Evolutionary conservation across 2,113 vertebrate genomes (phyloP).

Genomic region (Haemorhous mexicanus): DNA sequence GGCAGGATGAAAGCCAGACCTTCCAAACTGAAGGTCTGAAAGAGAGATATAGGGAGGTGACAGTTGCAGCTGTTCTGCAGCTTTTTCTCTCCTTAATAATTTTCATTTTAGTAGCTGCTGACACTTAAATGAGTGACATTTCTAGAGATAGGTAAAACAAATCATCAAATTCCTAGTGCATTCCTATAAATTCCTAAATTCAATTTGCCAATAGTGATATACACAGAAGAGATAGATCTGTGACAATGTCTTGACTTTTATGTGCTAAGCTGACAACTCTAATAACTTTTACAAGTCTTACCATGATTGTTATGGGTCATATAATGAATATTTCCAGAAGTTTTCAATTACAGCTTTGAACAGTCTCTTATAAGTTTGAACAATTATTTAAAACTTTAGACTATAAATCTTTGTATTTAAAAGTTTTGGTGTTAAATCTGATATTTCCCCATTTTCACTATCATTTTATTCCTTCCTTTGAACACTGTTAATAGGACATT

Average conservation of each 20-base stretch:
- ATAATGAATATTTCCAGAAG: background rate
- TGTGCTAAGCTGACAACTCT: background rate
- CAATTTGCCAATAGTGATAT: background rate
- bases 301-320: background rate
- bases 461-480: background rate
- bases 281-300: background rate
- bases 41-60: background rate
- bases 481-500: background rate
- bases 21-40: background rate
- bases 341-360: background rate
- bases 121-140: background rate
- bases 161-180: background rate
- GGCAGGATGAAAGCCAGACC: conserved; percentile 16
- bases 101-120: background rate
- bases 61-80: background rate
- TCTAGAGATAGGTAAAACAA: background rate
- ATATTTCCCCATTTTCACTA: background rate
- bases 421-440: background rate
- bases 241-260: background rate
- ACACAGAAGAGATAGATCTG: background rate
- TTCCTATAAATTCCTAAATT: background rate
- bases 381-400: background rate
- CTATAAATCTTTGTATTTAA: background rate
- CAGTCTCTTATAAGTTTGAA: background rate
- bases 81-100: background rate